phyloP scores from a whole-genome alignment of 2,888 invertebrate genomes.

The Mallateleia sp. region DNA sequence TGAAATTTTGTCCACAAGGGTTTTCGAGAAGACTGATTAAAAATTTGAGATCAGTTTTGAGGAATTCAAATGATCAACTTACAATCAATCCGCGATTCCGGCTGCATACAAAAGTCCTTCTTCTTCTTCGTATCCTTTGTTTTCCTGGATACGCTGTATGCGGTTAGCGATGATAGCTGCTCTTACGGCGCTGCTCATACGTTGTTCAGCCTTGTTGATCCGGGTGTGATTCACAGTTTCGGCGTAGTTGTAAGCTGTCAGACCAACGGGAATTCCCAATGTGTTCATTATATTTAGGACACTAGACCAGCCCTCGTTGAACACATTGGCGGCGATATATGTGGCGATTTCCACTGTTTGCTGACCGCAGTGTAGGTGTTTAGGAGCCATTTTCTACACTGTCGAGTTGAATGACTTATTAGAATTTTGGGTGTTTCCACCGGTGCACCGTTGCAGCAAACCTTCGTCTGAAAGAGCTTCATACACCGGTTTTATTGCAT shows the following conservation, averaged over 20 bases:
- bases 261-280: conserved; percentile 28
- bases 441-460: conserved; percentile 3
- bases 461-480: conserved; percentile 26
- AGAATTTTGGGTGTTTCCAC: conserved; percentile 2
- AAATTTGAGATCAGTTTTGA: background rate
- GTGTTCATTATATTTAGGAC: conserved; percentile 34
- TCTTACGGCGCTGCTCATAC: conserved; percentile 4
- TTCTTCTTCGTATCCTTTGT: conserved; percentile 18
- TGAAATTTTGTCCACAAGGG: background rate
- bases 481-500: conserved; percentile 47
- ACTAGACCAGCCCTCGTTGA: conserved; percentile 27
- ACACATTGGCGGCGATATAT: conserved; percentile 38
- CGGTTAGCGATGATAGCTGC: conserved; percentile 5
- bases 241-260: background rate
- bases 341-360: conserved; percentile 45
- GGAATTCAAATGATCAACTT: conserved; percentile 15
- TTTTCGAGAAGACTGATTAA: conserved; percentile 24
- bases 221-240: too few relatives aligned
- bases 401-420: conserved; percentile 32
- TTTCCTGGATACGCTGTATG: too few relatives aligned
- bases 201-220: conserved; percentile 13
- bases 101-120: conserved; percentile 11
- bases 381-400: conserved; percentile 42
- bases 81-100: conserved; percentile 45
- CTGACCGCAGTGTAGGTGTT: conserved; percentile 37